Evolutionary conservation across 2,797 vertebrate genomes (phyloP).

Genomic region (Dendrocincla fuliginosa): DNA sequence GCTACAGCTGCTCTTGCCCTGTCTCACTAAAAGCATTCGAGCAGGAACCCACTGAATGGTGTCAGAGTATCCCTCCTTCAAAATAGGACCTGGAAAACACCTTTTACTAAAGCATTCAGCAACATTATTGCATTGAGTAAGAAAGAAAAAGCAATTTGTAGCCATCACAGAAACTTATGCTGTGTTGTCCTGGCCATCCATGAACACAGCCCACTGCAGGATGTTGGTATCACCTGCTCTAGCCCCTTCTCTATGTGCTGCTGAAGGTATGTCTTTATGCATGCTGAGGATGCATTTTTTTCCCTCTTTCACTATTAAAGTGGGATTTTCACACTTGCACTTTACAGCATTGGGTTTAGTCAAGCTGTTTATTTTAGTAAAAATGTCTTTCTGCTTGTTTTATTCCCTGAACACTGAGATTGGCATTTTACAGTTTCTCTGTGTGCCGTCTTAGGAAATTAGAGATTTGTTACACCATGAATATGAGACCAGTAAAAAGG

Average conservation of each 20-base stretch:
- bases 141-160: background rate
- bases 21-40: background rate
- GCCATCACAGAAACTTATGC: background rate
- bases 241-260: background rate
- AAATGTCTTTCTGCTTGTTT: constrained; percentile 51
- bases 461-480: constrained; percentile 21
- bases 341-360: constrained; percentile 31
- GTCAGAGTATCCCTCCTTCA: background rate
- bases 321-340: constrained; percentile 64
- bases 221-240: background rate
- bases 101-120: background rate
- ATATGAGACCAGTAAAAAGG: constrained; percentile 13
- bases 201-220: background rate
- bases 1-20: background rate
- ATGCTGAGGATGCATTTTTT: background rate
- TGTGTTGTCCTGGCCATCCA: background rate
- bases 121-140: background rate
- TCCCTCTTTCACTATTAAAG: constrained; percentile 39
- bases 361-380: constrained; percentile 61
- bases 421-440: constrained; percentile 42
- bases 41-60: background rate
- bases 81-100: background rate
- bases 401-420: constrained; percentile 26
- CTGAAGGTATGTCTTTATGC: background rate
- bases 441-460: constrained; percentile 7